These are phyloP conservation scores for Xenus cinereus DNA, from an alignment of 2,113 vertebrate genomes.

Conservation along the genomic window DNA sequence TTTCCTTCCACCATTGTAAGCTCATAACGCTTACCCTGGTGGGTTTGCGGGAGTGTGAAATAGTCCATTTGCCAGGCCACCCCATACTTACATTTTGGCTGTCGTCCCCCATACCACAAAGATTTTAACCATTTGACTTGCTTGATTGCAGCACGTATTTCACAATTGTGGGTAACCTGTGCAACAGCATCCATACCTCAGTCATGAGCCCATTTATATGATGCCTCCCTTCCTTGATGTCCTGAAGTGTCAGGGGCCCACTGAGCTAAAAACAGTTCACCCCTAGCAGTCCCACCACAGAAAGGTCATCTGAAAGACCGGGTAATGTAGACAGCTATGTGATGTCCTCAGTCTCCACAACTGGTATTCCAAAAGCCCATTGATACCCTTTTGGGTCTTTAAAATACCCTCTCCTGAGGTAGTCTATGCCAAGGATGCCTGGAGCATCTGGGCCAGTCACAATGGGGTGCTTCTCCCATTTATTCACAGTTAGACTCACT, in stretches of 20 bases:
- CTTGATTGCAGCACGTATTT: neutral
- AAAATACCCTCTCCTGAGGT: neutral
- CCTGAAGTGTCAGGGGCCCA: neutral
- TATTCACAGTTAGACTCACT: neutral
- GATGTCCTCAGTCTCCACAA: neutral
- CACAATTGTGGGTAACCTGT: neutral
- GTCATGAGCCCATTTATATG: neutral
- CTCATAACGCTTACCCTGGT: neutral
- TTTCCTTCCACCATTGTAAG: neutral
- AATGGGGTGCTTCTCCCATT: neutral
- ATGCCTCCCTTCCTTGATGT: neutral
- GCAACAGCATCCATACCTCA: neutral
- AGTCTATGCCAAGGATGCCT: neutral
- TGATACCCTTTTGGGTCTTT: neutral
- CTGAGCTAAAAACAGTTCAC: neutral
- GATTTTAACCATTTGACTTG: neutral
- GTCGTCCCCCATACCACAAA: neutral
- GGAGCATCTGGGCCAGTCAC: neutral
- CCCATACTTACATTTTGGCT: neutral
- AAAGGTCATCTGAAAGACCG: neutral
- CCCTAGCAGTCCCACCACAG: neutral
- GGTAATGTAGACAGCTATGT: neutral
- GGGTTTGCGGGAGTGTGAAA: neutral
- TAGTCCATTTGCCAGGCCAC: neutral
- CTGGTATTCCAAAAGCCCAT: neutral